phyloP scores from a whole-genome alignment of 1,140 invertebrate species.

The Drosophila subpulchrella region DNA sequence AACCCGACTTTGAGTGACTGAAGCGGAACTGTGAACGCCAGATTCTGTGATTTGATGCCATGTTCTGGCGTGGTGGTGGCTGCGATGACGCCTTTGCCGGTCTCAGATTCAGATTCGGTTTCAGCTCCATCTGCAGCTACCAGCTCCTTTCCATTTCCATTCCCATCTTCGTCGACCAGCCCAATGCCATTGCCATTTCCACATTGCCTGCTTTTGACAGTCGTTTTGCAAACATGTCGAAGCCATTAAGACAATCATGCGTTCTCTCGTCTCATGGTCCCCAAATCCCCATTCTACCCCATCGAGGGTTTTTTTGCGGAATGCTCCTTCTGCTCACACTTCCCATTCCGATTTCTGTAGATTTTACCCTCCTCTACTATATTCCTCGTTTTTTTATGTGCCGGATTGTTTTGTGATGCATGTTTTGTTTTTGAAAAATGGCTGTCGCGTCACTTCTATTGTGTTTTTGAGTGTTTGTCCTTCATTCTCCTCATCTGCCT shows the following conservation, averaged over 20 bases:
- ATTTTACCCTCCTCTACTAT: not conserved
- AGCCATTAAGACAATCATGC: constrained; percentile 83
- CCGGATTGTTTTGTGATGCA: constrained; percentile 66
- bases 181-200: constrained; percentile 45
- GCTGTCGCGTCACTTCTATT: constrained; percentile 80
- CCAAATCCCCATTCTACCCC: constrained; percentile 13
- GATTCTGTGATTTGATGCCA: constrained; percentile 54
- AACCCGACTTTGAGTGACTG: constrained; percentile 27
- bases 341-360: constrained; percentile 24
- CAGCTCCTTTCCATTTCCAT: constrained; percentile 8
- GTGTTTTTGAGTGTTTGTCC: constrained; percentile 75
- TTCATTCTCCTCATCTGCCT: constrained; percentile 41
- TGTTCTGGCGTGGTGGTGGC: constrained; percentile 30
- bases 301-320: constrained; percentile 55
- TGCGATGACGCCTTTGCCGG: constrained; percentile 8
- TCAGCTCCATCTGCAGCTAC: constrained; percentile 23
- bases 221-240: constrained; percentile 83
- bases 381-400: constrained; percentile 36
- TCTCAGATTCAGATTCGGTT: constrained; percentile 8
- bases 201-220: constrained; percentile 76
- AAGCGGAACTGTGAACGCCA: constrained; percentile 53
- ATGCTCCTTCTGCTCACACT: constrained; percentile 35
- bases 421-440: constrained; percentile 77
- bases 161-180: constrained; percentile 13
- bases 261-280: constrained; percentile 34